Conservation (phyloP, 92 coral and sea anemone species). For the Epizoanthus stellaris region DNA sequence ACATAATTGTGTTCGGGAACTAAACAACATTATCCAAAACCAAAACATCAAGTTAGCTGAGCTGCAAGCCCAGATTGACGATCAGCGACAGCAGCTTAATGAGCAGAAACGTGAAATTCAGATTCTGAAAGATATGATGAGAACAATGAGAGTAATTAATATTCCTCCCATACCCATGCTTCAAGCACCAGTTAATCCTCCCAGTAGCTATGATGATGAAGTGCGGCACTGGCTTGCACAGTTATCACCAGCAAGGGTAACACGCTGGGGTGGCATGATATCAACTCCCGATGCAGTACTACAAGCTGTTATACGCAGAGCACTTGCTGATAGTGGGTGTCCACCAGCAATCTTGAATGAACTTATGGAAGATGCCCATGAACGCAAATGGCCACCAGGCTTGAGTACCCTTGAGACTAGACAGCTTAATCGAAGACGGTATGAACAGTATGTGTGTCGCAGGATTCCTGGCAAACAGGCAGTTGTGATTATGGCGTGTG, state of each 20-base stretch:
- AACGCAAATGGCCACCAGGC: slow-evolving; percentile 95
- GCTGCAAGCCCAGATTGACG: slow-evolving; percentile 90
- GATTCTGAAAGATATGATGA: slow-evolving; percentile 87
- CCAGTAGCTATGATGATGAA: slow-evolving; percentile 71
- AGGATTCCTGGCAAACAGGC: slow-evolving; percentile 97
- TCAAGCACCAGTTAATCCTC: slow-evolving; percentile 54
- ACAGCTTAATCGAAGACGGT: slow-evolving; percentile 88
- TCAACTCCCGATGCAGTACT: slow-evolving; percentile 95
- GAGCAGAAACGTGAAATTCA: slow-evolving; percentile 90
- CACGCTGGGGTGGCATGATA: slow-evolving; percentile 98
- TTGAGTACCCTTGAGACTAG: slow-evolving; percentile 92
- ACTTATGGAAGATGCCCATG: slow-evolving; percentile 97
- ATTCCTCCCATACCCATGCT: slow-evolving; percentile 74
- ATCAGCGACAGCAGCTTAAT: slow-evolving; percentile 87
- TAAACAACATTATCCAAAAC: slow-evolving; percentile 77
- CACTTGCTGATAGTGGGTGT: slow-evolving; percentile 88
- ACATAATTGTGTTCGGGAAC: slow-evolving; percentile 91
- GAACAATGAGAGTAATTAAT: slow-evolving; percentile 83
- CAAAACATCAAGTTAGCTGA: slow-evolving; percentile 87
- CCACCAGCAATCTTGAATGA: slow-evolving; percentile 83
- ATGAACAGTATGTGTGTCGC: slow-evolving; percentile 91
- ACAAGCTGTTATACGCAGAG: slow-evolving; percentile 88
- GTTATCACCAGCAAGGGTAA: slow-evolving; percentile 84
- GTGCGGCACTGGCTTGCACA: slow-evolving; percentile 76
- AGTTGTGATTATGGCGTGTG: slow-evolving; percentile 92